Base-by-base conservation (phyloP, 35 echinoderm and acorn worm species). In the Eucidaris tribuloides region DNA sequence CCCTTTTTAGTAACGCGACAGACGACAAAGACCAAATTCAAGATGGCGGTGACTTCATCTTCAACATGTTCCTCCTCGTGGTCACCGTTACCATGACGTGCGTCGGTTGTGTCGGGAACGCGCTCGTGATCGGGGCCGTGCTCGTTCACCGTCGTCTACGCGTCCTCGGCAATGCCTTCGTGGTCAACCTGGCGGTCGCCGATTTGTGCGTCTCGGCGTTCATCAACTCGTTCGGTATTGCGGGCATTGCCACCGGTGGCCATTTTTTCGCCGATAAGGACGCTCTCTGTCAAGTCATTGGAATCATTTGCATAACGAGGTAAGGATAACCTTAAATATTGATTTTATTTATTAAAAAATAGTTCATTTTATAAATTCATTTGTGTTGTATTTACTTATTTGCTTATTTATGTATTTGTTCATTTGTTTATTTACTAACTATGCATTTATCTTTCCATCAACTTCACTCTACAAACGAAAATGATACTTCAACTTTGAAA, bases 131-230 rank as follows among this genome's bases (percentile, higher is more conserved):
- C 30, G 93, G 88, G 3, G 84, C 83, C 23, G 88, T 96, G 28
- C 56, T 87, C 23, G 46, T 80, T 6, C 80, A 96, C 42, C 86
- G 84, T 34, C 80, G 74, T 14, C 84, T 96, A 3, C 79, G 83
- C 20, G 76, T 85, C 2, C 56, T 87, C 0, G 63, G 79, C 11
- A 96, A 96, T 40, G 80, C 71, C 14, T 96, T 96, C 58, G 63
- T 96, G 20, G 79, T 96, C 65, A 96, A 96, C 62, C 55, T 96
- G 7, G 93, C 93, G 2, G 56, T 87, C 7, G 82, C 93, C n/a
- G 93, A 96, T 71, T 48, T 96, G 18, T 81, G 52, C 46, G 93
- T 96, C 0, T 81, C 83, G 7, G 79, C 43, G 3, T 80, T 96
- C 71, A 80, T 96, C 39, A 86, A 91, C 65, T 58, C 39, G 22